Evolutionary conservation across 2,888 invertebrate species (phyloP).

Genomic region (Polietes domitor): DNA sequence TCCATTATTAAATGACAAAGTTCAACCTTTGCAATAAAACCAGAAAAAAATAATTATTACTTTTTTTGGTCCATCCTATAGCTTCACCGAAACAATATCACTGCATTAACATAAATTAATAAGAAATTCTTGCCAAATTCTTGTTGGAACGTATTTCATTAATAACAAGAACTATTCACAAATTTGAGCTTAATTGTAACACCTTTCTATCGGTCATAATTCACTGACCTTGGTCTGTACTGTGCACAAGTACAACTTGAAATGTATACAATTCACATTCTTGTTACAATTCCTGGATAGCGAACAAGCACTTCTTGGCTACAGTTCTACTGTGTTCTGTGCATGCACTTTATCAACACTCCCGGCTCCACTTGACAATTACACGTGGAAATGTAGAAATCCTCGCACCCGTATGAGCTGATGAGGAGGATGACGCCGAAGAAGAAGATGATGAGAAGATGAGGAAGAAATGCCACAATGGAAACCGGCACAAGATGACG

Average conservation of each 20-base stretch:
- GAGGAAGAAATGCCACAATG: not conserved
- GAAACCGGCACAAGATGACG: conserved; percentile 30
- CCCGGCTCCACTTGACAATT: conserved; percentile 54
- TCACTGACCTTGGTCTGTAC: not conserved
- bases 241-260: not conserved
- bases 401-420: conserved; percentile 13
- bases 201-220: no score
- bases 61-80: no score
- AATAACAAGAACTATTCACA: no score
- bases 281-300: conserved; percentile 18
- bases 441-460: not conserved
- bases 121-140: no score
- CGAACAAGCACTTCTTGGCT: conserved; percentile 34
- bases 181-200: no score
- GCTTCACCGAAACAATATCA: no score
- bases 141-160: no score
- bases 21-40: no score
- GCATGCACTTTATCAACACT: conserved; percentile 37
- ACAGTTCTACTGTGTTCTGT: conserved; percentile 12
- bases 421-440: conserved; percentile 1
- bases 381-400: conserved; percentile 45
- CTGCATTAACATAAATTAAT: no score
- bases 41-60: no score
- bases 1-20: no score
- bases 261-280: conserved; percentile 41